phyloP scores from a whole-genome alignment of 2,888 invertebrate species.

The Tromatobia lineatoria region DNA sequence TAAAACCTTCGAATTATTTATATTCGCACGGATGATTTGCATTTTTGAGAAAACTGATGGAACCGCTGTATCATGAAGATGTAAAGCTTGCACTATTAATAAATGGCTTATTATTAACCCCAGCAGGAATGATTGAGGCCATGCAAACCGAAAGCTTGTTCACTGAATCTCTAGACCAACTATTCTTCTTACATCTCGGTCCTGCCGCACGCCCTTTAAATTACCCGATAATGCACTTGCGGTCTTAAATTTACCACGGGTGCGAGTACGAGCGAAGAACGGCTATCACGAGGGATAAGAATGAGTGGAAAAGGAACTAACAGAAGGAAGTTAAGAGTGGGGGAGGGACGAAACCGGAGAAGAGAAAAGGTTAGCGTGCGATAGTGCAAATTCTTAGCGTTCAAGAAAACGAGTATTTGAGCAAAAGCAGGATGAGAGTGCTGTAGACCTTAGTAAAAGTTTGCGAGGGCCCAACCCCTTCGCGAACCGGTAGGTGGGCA shows the following conservation, averaged over 20 bases:
- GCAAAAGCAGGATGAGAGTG: slow-evolving; percentile 43
- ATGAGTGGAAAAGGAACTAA: slow-evolving; percentile 48
- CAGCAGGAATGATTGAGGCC: slow-evolving; percentile 7
- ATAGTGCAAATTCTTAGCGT: slow-evolving; percentile 61
- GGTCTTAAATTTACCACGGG: slow-evolving; percentile 76
- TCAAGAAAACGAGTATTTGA: slow-evolving; percentile 17
- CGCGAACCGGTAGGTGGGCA: slow-evolving; percentile 8
- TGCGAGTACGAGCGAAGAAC: slow-evolving; percentile 45
- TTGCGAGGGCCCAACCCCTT: slow-evolving; percentile 51
- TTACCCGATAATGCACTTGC: slow-evolving; percentile 78
- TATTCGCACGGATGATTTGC: no score
- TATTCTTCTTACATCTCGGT: slow-evolving; percentile 65
- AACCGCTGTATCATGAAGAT: slow-evolving; percentile 10
- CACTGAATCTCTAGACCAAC: slow-evolving; percentile 59
- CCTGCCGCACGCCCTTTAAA: slow-evolving; percentile 72
- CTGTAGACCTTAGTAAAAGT: slow-evolving; percentile 46
- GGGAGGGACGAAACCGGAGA: slow-evolving; percentile 35
- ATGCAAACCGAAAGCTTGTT: slow-evolving; percentile 53
- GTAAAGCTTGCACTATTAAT: slow-evolving; percentile 37
- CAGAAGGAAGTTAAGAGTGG: slow-evolving; percentile 45
- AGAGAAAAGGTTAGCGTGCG: slow-evolving; percentile 33
- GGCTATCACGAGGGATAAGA: slow-evolving; percentile 50
- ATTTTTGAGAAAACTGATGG: neutral
- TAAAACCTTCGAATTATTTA: no score
- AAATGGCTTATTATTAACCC: slow-evolving; percentile 38